Evolutionary conservation across 2,888 invertebrate species (phyloP).

Genomic region (Tortrix viridana): DNA sequence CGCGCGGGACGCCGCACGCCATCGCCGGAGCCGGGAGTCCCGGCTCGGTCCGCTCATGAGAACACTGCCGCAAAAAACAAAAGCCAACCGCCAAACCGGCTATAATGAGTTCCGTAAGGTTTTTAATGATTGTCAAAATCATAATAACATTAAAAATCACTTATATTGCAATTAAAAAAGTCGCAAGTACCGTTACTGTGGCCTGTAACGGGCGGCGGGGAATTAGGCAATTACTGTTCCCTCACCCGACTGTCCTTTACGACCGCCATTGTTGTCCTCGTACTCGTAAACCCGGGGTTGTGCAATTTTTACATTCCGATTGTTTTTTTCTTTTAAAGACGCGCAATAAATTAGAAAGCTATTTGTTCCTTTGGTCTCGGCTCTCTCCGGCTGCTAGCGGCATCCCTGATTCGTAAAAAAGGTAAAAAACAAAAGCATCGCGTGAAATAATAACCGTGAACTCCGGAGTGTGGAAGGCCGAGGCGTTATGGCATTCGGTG

Average conservation of each 20-base stretch:
- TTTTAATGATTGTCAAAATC: constrained; percentile 21
- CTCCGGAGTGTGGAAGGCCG: constrained; percentile 25
- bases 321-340: constrained; percentile 60
- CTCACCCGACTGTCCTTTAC: constrained; percentile 22
- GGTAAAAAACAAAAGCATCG: constrained; percentile 36
- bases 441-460: constrained; percentile 38
- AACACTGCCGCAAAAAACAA: constrained; percentile 22
- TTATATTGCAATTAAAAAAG: constrained; percentile 25
- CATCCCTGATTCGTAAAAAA: constrained; percentile 44
- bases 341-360: constrained; percentile 75
- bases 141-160: constrained; percentile 28
- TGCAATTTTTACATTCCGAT: constrained; percentile 60
- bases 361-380: constrained; percentile 45
- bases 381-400: constrained; percentile 62
- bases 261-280: constrained; percentile 27
- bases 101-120: constrained; percentile 20
- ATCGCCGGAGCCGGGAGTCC: constrained; percentile 2
- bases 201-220: neutral
- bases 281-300: constrained; percentile 45
- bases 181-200: constrained; percentile 26
- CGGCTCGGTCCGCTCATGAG: constrained; percentile 17
- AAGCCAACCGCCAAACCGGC: constrained; percentile 19
- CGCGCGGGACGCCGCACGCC: constrained; percentile 8
- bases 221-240: constrained; percentile 10
- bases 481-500: constrained; percentile 37